Evolutionary conservation across 2,113 vertebrate genomes (phyloP).

Genomic region (Caranx melampygus): DNA sequence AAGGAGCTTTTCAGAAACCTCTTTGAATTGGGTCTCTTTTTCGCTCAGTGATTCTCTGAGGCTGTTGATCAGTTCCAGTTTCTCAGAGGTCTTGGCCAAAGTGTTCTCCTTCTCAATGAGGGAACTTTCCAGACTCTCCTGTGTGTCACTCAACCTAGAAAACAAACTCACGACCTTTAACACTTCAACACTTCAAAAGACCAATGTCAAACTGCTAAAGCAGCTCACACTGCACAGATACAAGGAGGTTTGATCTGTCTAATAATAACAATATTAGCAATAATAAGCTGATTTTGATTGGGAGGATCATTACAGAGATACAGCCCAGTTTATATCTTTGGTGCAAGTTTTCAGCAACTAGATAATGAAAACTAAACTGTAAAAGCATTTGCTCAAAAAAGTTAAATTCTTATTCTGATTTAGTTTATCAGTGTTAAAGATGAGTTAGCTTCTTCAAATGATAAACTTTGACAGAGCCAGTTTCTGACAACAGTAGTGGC

Average conservation of each 20-base stretch:
- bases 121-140: constrained; percentile 88
- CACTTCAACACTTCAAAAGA: not conserved
- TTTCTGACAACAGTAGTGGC: too few relatives aligned
- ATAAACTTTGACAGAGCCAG: too few relatives aligned
- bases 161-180: not conserved
- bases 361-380: too few relatives aligned
- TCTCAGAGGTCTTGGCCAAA: constrained; percentile 81
- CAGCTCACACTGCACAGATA: too few relatives aligned
- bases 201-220: too few relatives aligned
- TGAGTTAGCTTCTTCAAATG: too few relatives aligned
- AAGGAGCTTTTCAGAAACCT: constrained; percentile 84
- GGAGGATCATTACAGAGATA: not conserved
- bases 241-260: not conserved
- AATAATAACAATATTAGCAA: too few relatives aligned
- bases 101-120: constrained; percentile 90
- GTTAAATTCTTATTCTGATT: too few relatives aligned
- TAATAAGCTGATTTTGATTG: not conserved
- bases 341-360: too few relatives aligned
- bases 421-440: too few relatives aligned
- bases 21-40: constrained; percentile 83
- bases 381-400: too few relatives aligned
- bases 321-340: too few relatives aligned
- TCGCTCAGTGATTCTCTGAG: constrained; percentile 82
- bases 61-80: constrained; percentile 83
- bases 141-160: constrained; percentile 84